These are phyloP conservation scores for Asarcornis scutulata DNA, from an alignment of 2,113 vertebrate species.

Conservation along the genomic window DNA sequence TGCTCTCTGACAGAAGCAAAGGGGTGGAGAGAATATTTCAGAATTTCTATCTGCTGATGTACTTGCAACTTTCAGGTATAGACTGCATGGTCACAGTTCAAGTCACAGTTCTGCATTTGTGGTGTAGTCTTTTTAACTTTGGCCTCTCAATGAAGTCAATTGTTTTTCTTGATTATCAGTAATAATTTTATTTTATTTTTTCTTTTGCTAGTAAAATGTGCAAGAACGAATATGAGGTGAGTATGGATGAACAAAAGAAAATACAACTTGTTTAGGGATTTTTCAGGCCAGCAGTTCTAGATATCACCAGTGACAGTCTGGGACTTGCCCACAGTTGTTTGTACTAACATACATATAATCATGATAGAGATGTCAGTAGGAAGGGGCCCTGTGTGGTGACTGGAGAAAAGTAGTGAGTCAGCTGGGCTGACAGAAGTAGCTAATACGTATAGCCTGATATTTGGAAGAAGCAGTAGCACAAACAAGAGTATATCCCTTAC, in stretches of 20 bases:
- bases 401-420: neutral
- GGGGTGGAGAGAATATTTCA: accelerated
- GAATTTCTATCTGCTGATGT: neutral
- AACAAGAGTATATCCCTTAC: neutral
- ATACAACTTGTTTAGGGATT: neutral
- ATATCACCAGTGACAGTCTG: neutral
- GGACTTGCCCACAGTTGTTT: neutral
- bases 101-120: neutral
- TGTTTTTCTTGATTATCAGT: neutral
- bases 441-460: neutral
- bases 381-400: neutral
- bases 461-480: neutral
- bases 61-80: neutral
- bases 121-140: neutral
- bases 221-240: neutral
- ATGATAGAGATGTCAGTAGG: neutral
- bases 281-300: neutral
- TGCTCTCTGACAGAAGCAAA: neutral
- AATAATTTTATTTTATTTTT: neutral
- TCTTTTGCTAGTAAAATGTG: neutral
- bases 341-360: accelerated
- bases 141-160: accelerated
- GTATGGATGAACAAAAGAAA: neutral
- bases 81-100: neutral
- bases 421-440: neutral